Conservation (phyloP, 2,113 vertebrate species). For the Theropithecus gelada region DNA sequence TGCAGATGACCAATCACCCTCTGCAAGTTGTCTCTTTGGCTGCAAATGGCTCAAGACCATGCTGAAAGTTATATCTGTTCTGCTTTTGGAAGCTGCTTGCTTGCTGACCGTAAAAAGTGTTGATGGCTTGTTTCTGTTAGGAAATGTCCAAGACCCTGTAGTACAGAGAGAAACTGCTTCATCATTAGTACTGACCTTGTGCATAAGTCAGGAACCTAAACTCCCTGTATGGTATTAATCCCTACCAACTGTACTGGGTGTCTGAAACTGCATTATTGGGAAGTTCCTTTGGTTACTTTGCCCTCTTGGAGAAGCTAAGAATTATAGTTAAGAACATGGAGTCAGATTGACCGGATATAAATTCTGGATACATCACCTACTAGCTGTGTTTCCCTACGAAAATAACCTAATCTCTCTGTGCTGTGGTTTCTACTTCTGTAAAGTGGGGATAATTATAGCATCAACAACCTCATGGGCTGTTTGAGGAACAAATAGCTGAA, state of each 20-base stretch:
- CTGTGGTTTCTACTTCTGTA: neutral
- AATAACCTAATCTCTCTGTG: neutral
- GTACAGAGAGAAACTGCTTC: neutral
- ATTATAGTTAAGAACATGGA: neutral
- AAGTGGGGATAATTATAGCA: neutral
- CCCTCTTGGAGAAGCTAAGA: conserved; percentile 21
- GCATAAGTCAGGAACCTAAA: neutral
- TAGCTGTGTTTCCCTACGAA: neutral
- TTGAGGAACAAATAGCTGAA: neutral
- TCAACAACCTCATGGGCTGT: neutral
- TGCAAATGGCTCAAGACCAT: neutral
- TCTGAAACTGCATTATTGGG: neutral
- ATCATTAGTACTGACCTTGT: neutral
- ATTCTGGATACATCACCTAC: neutral
- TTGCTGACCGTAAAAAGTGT: neutral
- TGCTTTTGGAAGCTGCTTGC: neutral
- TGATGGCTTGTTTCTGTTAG: neutral
- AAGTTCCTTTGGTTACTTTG: neutral
- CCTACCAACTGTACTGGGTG: neutral
- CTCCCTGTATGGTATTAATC: neutral
- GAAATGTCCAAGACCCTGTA: neutral
- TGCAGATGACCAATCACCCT: neutral
- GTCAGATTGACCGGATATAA: neutral
- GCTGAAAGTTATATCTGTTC: neutral
- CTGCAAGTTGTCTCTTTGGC: neutral